Base-by-base conservation (phyloP, 1,140 invertebrate species). In the Agrilus planipennis region DNA sequence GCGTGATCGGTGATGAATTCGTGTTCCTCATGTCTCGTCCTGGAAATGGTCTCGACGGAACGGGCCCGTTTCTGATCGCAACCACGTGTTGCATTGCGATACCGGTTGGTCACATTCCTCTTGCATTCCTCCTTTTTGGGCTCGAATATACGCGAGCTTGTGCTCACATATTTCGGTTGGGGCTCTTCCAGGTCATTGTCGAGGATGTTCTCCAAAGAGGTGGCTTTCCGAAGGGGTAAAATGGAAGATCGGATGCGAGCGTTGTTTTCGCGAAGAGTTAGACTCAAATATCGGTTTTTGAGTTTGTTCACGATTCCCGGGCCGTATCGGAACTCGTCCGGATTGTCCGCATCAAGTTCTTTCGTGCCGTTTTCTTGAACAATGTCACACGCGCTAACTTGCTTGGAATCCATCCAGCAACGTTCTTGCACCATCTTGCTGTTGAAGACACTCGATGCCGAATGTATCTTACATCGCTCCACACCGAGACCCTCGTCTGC, bases 301-400 rank as follows among this genome's bases (percentile, higher is more conserved):
- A 91, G 67, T 53, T 81, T 82, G 49, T 83, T 86, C 3, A 93
- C 89, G 52, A 93, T 91, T 5, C 89, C 89, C 7, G 89, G 89
- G 0, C 89, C 89, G 65, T 92, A 93, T 49, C 82, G 79, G 14
- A 90, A 61, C 53, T 90, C 88, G 63, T 89, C 84, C 36, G 68
- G 76, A 44, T 68, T 72, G 52, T 75, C 72, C 37, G 71, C 71
- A 34, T 71, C 67, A 9, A 51, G 46, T 12, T 15, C 30, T 23
- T 36, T 41, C 3, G 20, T 25, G 25, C 46, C 46, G 22, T 32
- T 45, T 36, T 42, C 45, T 12, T 19, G 20, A 18, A 29, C 30
- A 23, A 28, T 22, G 3, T 30, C 34, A 20, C 34, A 44, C 15
- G 38, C 15, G 21, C 44, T 30, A 17, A 38, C 31, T 28, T 25